phyloP scores from a whole-genome alignment of 2,888 invertebrate species.

The Glaucopsyche alexis region DNA sequence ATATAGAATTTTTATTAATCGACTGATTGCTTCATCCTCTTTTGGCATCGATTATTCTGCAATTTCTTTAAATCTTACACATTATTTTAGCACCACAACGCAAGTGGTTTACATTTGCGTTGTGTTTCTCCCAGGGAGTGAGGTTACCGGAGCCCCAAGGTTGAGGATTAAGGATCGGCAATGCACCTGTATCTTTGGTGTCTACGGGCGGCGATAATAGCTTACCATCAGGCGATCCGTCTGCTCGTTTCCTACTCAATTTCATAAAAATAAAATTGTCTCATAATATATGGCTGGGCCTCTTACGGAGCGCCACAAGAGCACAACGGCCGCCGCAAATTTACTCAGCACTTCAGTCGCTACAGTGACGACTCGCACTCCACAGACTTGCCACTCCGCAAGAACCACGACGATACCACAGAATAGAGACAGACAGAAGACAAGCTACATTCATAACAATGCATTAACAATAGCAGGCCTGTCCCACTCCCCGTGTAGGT shows the following conservation, averaged over 20 bases:
- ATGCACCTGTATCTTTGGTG: too few species aligned
- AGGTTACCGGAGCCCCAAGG: too few species aligned
- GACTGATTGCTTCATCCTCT: constrained; percentile 47
- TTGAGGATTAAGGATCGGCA: too few species aligned
- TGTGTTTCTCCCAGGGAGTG: too few species aligned
- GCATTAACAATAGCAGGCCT: too few species aligned
- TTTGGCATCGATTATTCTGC: constrained; percentile 7
- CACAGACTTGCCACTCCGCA: constrained; percentile 12
- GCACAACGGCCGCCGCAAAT: constrained; percentile 70
- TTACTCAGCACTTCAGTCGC: constrained; percentile 72
- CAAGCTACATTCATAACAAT: too few species aligned
- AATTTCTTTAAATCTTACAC: constrained; percentile 1
- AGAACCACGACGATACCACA: constrained; percentile 28
- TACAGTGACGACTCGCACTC: constrained; percentile 70
- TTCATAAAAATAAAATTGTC: background rate
- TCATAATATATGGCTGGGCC: constrained; percentile 43
- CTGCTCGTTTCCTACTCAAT: background rate
- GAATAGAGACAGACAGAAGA: background rate
- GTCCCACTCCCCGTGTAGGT: too few species aligned
- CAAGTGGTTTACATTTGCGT: too few species aligned
- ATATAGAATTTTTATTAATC: constrained; percentile 33
- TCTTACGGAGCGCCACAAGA: constrained; percentile 60
- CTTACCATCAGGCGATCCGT: background rate
- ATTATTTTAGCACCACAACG: constrained; percentile 21
- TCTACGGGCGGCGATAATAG: too few species aligned